Base-by-base conservation (phyloP, 2,888 invertebrate genomes). In the Anthoptus insignis region DNA sequence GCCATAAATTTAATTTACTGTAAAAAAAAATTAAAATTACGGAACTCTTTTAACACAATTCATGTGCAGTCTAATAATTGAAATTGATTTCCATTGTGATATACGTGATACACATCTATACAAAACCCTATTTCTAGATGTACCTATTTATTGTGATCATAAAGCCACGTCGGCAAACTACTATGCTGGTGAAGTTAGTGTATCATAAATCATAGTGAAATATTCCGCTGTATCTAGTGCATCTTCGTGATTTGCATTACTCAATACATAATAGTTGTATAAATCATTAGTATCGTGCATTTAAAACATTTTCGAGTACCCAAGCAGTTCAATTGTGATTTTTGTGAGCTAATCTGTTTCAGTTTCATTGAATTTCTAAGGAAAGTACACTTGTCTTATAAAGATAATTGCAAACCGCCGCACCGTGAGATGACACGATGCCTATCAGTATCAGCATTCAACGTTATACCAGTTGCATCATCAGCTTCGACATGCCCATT, bases 161-260 rank as follows among this genome's bases (percentile, higher is more conserved):
- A 39, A 60, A 2, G 42, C 21, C 27, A 52, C 39, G 14, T 60
- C 21, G 14, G 21, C 50, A 50, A 60, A 42, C 39, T 59, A 59
- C 49, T 47, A 59, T 27, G 27, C 24, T 32, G 27, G 59, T 58
- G 58, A 58, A 22, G 19, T 47, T 21, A 19, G 49, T 59, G 59
- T 49, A 59, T 37, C 22, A 16, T 52, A 59, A 37, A 22, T 49
- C 34, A 49, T n/a, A 13, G 59, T 59, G 59, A 50, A 59, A 49
- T 50, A 16, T 34, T 59, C 24, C 24, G 21, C 49, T 59, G 49
- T 47, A 61, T n/a, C 39, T 27, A 37, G 61, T 61, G 61, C 61
- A 76, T 77, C 77, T 67, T 69, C 68, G 54, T 53, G 61, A 34
- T 61, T 47, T 32, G 21, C 53, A 61, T 24, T n/a, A 21, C 11